Evolutionary conservation across 37 sponge, comb jelly and placozoan genomes (phyloP), one percentile per base, ranked within the genome.

Genomic region (Theonella swinhoei): DNA sequence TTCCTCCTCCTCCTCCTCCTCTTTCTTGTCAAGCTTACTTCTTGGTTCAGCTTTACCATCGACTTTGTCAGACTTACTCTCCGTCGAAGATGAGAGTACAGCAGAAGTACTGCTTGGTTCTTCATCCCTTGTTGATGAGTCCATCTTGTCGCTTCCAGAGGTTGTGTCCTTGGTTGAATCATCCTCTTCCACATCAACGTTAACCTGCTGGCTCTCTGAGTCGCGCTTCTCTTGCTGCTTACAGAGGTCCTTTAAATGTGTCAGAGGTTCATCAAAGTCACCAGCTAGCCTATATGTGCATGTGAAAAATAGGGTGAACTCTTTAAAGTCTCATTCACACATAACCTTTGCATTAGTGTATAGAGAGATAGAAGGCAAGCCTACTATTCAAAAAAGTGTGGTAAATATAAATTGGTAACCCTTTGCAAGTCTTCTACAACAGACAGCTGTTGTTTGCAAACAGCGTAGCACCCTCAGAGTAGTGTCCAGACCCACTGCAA

Each of bases 191-290:
- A 41, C 80, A 34, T 80, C 81, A 25, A 87, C 82, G 39, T 80
- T 75, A 20, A 81, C 88, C 31, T 11, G 81, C 39, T 74, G 87
- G 39, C 31, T 81, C 62, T 87, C 88, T 40, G 76, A 47, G 7
- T 47, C 54, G 11, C 54, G 54, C 14, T 47, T 5, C 28, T 81
- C 82, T 60, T 87, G 81, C 62, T 76, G 25, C 23, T 75, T 80
- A 62, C 75, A 87, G 31, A 83, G 64, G 73, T 88, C 82, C 60
- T 81, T 81, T 25, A 88, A 4, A 29, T 85, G 54, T 8, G 67
- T 41, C 0, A 70, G 42, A 42, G 26, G 39, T 8, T 88, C 84
- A 34, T 65, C 31, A 43, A 79, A 68, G 23, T 61, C 61, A 63
- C 70, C 74, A 0, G 82, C 74, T 2, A 88, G 41, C 70, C 82